Percentiles rank a stretch among this genome's conserved stretches.
Evolutionary conservation across 2,797 vertebrate genomes (phyloP).

Genomic region (Typhlichthys subterraneus): DNA sequence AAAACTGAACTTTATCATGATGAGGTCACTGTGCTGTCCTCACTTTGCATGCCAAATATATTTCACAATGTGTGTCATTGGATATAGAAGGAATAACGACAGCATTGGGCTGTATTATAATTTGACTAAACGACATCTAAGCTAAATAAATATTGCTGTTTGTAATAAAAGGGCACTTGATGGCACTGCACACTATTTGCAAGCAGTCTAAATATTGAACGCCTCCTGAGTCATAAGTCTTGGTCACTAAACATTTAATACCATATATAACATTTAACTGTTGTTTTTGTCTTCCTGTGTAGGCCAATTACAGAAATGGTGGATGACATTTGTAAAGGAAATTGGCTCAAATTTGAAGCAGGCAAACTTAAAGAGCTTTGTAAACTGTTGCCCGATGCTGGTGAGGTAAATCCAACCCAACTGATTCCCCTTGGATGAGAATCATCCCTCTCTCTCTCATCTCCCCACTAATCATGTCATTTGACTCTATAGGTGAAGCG

Average conservation of each 20-base stretch:
- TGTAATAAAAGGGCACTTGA: not conserved
- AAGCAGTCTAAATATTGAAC: not conserved
- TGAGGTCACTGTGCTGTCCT: slow-evolving; percentile 7
- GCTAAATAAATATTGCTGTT: slow-evolving; percentile 10
- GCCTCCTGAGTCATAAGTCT: not conserved
- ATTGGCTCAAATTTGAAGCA: slow-evolving; percentile 69
- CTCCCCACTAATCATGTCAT: not conserved
- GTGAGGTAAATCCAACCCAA: slow-evolving; percentile 70
- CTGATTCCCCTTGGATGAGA: not conserved
- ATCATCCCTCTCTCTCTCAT: not conserved
- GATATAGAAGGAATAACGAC: not conserved
- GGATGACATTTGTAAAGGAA: slow-evolving; percentile 73
- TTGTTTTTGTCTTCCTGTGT: slow-evolving; percentile 49
- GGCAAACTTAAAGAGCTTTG: slow-evolving; percentile 80
- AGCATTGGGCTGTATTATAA: not conserved
- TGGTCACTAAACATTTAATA: not conserved
- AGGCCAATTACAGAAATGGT: slow-evolving; percentile 78
- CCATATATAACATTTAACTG: not conserved
- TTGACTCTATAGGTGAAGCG: slow-evolving; percentile 70
- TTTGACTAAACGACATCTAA: not conserved
- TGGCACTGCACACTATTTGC: not conserved
- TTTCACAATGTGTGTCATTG: slow-evolving; percentile 10
- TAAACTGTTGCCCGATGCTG: slow-evolving; percentile 80
- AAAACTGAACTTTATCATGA: slow-evolving; percentile 13
- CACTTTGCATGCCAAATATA: slow-evolving; percentile 65